Conservation (phyloP, 2,888 invertebrate genomes). For the Choristoneura rosaceana region DNA sequence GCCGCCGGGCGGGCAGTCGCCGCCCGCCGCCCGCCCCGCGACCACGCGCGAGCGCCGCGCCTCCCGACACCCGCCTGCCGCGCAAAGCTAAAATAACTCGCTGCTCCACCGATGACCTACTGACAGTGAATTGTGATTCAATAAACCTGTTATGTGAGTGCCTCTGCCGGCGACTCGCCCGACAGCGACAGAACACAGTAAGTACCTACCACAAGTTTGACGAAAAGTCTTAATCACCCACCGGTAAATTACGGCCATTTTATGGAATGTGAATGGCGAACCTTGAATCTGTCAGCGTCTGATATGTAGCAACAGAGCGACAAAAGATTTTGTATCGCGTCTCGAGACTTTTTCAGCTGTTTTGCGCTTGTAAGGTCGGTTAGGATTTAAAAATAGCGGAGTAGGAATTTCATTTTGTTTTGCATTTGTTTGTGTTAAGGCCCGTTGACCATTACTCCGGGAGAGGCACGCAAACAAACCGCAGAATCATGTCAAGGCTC, state of each 20-base stretch:
- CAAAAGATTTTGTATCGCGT: slow-evolving; percentile 54
- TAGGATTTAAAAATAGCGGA: slow-evolving; percentile 52
- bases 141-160: slow-evolving; percentile 59
- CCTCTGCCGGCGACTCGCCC: slow-evolving; percentile 45
- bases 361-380: slow-evolving; percentile 48
- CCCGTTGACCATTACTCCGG: slow-evolving; percentile 58
- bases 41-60: slow-evolving; percentile 66
- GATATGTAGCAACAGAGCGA: slow-evolving; percentile 66
- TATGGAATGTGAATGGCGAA: slow-evolving; percentile 69
- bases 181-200: slow-evolving; percentile 49
- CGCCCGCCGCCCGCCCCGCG: slow-evolving; percentile 67
- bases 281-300: slow-evolving; percentile 78
- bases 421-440: slow-evolving; percentile 60
- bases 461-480: slow-evolving; percentile 61
- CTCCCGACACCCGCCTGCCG: slow-evolving; percentile 59
- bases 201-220: slow-evolving; percentile 67
- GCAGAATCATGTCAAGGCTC: slow-evolving; percentile 75
- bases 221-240: slow-evolving; percentile 64
- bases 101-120: slow-evolving; percentile 66
- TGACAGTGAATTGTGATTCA: slow-evolving; percentile 74
- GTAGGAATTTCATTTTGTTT: slow-evolving; percentile 58
- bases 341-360: slow-evolving; percentile 42
- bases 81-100: slow-evolving; percentile 51
- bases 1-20: slow-evolving; percentile 71
- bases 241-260: slow-evolving; percentile 76